Evolutionary conservation across 2,113 vertebrate species (phyloP), one percentile per base, ranked within the genome.

Genomic region (Xiphophorus couchianus): DNA sequence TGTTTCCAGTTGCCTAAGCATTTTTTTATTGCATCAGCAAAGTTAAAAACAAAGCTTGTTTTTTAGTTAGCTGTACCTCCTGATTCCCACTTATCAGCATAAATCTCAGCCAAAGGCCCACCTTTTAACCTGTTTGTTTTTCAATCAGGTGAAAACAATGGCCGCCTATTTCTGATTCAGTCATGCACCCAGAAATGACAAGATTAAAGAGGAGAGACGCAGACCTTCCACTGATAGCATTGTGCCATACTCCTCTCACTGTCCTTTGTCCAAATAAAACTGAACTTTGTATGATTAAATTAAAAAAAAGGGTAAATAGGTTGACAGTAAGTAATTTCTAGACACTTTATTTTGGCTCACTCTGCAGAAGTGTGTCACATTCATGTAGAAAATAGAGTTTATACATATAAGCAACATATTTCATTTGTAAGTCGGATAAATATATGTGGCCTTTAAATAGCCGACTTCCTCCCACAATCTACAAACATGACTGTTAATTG

Each of bases 141-240:
- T 61, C 75, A 44, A 82, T 62, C 28, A 64, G 11, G 15, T 17
- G 69, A 4, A 78, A 30, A 73, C 62, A 78, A 25, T 74, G 35
- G 4, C 31, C 17, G n/a, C 69, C 63, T 78, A n/a, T 66, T 9
- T 48, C 77, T 51, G 61, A 54, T 54, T 25, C 19, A 25, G 19
- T 54, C 51, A 9, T 22, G 13, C 51, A n/a, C 2, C n/a, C 5
- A 74, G 25, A 73, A 78, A 37, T 66, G 58, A 82, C 28, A 31
- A 60, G 25, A 77, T 85, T 83, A 76, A 61, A 6, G 29, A 15
- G 51, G 51, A 54, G 51, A 54, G 9, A 25, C 0, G 22, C 22
- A n/a, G 51, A n/a, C 51, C 51, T 17, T 25, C 25, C 17, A n/a
- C 51, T 25, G 22, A 54, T 33, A 54, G 31, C 1, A 69, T 22